phyloP scores from a whole-genome alignment of 2,113 vertebrate genomes.

The Poecile atricapillus region DNA sequence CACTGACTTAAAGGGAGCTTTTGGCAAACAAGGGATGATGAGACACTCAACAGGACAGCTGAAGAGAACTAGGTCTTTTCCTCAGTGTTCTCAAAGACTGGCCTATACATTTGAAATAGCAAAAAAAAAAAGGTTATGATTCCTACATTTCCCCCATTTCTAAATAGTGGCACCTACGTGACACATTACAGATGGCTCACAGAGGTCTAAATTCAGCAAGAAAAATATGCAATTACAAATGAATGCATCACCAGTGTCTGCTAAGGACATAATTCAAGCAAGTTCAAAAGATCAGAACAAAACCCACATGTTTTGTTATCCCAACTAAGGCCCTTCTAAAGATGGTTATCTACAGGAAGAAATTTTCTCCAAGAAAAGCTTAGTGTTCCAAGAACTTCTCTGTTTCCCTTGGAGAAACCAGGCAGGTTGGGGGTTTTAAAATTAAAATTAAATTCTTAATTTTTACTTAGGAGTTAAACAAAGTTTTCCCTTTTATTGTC shows the following conservation, averaged over 20 bases:
- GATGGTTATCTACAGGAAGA: constrained; percentile 49
- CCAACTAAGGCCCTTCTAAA: neutral
- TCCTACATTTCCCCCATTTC: neutral
- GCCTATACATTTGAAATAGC: neutral
- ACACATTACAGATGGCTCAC: neutral
- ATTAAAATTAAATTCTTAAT: neutral
- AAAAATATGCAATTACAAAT: constrained; percentile 51
- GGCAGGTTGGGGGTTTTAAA: neutral
- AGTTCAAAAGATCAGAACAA: constrained; percentile 42
- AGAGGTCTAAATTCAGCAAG: neutral
- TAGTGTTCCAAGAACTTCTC: neutral
- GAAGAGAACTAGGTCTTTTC: neutral
- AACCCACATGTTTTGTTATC: neutral
- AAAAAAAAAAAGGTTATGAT: neutral
- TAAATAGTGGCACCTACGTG: neutral
- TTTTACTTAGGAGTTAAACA: neutral
- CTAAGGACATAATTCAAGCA: constrained; percentile 19
- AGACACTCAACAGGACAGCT: neutral
- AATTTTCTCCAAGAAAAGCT: constrained; percentile 27
- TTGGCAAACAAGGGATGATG: neutral
- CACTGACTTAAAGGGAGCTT: neutral
- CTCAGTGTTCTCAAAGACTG: neutral
- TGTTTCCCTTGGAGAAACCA: neutral
- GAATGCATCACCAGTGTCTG: constrained; percentile 23
- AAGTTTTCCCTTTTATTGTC: neutral